Evolutionary conservation across 1,140 invertebrate species (phyloP).

Genomic region (Danaus plexippus): DNA sequence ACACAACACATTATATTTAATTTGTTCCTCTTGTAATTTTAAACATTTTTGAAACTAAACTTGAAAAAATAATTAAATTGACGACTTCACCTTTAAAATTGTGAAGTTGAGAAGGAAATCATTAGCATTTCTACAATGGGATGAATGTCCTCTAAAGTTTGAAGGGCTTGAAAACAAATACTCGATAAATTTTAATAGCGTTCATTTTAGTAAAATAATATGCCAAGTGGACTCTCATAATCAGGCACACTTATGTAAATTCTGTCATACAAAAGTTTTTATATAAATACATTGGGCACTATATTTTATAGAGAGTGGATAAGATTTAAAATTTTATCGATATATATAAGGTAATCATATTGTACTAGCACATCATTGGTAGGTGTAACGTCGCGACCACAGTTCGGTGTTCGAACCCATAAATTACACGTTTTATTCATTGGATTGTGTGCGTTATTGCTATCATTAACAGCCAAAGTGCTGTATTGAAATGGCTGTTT

Average conservation of each 20-base stretch:
- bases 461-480: slow-evolving; percentile 43
- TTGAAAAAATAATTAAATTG: slow-evolving; percentile 45
- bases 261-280: no score
- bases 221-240: no score
- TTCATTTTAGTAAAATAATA: no score
- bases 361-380: no score
- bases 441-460: slow-evolving; percentile 54
- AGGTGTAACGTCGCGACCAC: slow-evolving; percentile 48
- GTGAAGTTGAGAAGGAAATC: slow-evolving; percentile 45
- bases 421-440: slow-evolving; percentile 65
- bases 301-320: no score
- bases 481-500: slow-evolving; percentile 20
- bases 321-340: no score
- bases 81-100: slow-evolving; percentile 45
- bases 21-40: not conserved
- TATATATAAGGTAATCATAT: no score
- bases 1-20: no score
- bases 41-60: slow-evolving; percentile 20
- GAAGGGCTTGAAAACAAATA: slow-evolving; percentile 5
- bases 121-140: slow-evolving; percentile 59
- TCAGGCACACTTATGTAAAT: no score
- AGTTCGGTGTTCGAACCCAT: slow-evolving; percentile 51
- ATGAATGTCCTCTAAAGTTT: slow-evolving; percentile 22
- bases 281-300: no score
- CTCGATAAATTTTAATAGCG: slow-evolving; percentile 3